Base-by-base conservation (phyloP, 2,113 vertebrate genomes). In the Leucopsar rothschildi region DNA sequence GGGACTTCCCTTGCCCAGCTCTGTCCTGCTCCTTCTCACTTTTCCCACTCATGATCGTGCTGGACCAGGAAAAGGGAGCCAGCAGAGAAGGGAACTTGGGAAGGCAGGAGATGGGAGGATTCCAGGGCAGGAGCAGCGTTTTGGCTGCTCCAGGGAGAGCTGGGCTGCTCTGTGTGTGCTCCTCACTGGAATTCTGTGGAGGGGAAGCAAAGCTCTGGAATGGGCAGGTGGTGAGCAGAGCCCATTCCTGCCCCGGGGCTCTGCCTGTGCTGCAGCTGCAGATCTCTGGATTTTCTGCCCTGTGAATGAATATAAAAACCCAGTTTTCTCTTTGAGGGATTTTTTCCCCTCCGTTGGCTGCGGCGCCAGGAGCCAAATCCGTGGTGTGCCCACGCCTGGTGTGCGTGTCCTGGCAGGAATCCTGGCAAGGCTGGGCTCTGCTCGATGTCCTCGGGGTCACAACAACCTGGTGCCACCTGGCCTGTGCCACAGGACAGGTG, bases 11-110 rank as follows among this genome's bases (percentile, higher is more conserved):
- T 61, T n/a, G 15, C 23, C 33, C 35, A 25, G 47, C 53, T 52
- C 50, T 33, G 33, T 5, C 24, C 11, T 29, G 24, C 40, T 57
- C 44, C 24, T n/a, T 11, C 6, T 0, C 0, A 10, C 21, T 31
- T n/a, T 35, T 24, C 31, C 13, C 6, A 0, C 19, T 9, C 49
- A 0, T 0, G 2, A 2, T 15, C 0, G 0, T 10, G 24, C 24
- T 49, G 22, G 66, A 31, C 4, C 10, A 2, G 42, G 23, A 47
- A 10, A 39, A 22, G 0, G 5, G 42, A 68, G 65, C 37, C 0
- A 2, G 28, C 1, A 7, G 39, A 40, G 37, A 4, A 25, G 49
- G 47, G 12, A 57, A 19, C 15, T 20, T 66, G 63, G 37, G 63
- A 20, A 45, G 78, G 52, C 25, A 42, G 31, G 59, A 7, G 27